phyloP scores from a whole-genome alignment of 64 coral and sea anemone species.

The Montipora efflorescens region DNA sequence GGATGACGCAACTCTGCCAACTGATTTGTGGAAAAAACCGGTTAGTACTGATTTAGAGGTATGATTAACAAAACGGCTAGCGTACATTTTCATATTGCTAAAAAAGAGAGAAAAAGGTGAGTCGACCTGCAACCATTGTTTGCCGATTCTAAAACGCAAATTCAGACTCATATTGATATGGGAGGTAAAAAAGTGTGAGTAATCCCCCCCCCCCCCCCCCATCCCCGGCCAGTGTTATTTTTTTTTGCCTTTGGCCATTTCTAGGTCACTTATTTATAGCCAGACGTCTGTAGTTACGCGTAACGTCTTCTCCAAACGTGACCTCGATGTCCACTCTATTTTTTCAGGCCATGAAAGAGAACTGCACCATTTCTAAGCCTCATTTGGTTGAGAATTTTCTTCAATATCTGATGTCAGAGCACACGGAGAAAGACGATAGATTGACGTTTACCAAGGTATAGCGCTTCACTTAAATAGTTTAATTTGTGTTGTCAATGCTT shows the following conservation, averaged over 20 bases:
- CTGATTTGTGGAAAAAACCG: slow-evolving; percentile 97
- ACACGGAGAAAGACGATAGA: slow-evolving; percentile 79
- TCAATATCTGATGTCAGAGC: slow-evolving; percentile 85
- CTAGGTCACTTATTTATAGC: too few relatives aligned
- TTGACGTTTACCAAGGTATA: slow-evolving; percentile 77
- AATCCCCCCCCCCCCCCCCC: too few relatives aligned
- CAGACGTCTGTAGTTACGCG: too few relatives aligned
- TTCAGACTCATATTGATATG: too few relatives aligned
- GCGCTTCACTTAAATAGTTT: not conserved
- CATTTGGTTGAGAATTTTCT: slow-evolving; percentile 97
- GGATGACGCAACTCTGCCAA: slow-evolving; percentile 94
- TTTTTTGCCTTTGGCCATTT: too few relatives aligned
- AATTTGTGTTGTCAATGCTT: too few relatives aligned
- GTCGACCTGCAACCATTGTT: too few relatives aligned
- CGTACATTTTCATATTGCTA: too few relatives aligned
- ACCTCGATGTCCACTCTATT: not conserved
- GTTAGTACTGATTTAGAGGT: slow-evolving; percentile 11
- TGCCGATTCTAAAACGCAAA: too few relatives aligned
- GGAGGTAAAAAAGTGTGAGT: too few relatives aligned
- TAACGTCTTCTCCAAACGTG: not conserved
- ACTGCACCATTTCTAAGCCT: slow-evolving; percentile 90
- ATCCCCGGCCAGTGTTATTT: too few relatives aligned
- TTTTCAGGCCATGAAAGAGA: slow-evolving; percentile 93
- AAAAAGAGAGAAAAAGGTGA: not conserved
- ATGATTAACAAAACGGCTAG: too few relatives aligned